Percentiles rank a stretch among this genome's conserved stretches.
Conservation (phyloP, 2,888 invertebrate species). For the Lasioglossum calceatum region DNA sequence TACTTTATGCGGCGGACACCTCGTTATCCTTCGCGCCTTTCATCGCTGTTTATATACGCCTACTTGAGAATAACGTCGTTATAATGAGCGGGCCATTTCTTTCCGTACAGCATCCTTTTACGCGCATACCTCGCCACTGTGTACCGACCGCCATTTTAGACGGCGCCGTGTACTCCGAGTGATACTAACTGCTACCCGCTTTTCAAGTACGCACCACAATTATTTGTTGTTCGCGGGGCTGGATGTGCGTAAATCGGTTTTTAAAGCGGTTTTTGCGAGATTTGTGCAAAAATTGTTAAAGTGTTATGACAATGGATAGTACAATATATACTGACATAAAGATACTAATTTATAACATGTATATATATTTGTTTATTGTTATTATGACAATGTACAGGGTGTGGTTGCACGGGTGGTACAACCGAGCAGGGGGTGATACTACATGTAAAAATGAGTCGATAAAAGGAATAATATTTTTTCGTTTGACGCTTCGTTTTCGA, state of each 20-base stretch:
- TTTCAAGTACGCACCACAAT: slow-evolving; percentile 19
- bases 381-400: too few relatives aligned
- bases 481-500: too few relatives aligned
- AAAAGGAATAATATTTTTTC: too few relatives aligned
- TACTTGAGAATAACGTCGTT: slow-evolving; percentile 61
- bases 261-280: too few relatives aligned
- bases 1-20: slow-evolving; percentile 48
- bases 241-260: neutral
- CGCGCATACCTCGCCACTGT: slow-evolving; percentile 9
- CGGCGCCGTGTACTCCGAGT: neutral
- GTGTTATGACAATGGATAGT: too few relatives aligned
- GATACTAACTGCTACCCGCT: neutral
- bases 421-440: too few relatives aligned
- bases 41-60: slow-evolving; percentile 56
- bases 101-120: slow-evolving; percentile 36
- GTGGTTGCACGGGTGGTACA: too few relatives aligned
- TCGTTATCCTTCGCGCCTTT: slow-evolving; percentile 61
- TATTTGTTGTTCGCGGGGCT: slow-evolving; percentile 46
- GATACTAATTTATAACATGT: too few relatives aligned
- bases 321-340: too few relatives aligned
- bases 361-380: too few relatives aligned
- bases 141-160: slow-evolving; percentile 18
- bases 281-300: too few relatives aligned
- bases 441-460: too few relatives aligned
- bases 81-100: slow-evolving; percentile 56